A percentile compares a stretch with the other conserved stretches of the same genome.
Evolutionary conservation across 2,113 vertebrate species (phyloP).

Genomic region (Hyperoodon ampullatus): DNA sequence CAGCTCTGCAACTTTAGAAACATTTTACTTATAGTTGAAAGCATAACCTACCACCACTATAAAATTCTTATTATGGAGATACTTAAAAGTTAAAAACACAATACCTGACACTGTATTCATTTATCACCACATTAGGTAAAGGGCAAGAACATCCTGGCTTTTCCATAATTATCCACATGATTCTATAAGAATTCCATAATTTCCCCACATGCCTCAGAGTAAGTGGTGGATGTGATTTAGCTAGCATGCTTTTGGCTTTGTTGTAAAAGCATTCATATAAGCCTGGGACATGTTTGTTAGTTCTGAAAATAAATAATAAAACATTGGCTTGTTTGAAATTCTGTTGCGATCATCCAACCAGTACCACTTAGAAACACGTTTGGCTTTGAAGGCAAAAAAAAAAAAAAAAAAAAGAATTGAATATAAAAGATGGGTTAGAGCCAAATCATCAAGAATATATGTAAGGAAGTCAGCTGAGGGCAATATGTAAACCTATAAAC

Average conservation of each 20-base stretch:
- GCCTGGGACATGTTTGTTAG: neutral
- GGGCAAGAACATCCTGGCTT: neutral
- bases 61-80: neutral
- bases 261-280: neutral
- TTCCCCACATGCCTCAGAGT: neutral
- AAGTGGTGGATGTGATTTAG: neutral
- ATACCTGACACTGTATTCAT: neutral
- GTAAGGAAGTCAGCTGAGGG: conserved; percentile 12
- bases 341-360: neutral
- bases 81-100: neutral
- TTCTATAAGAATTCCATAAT: neutral
- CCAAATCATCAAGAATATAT: conserved; percentile 49
- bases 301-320: conserved; percentile 33
- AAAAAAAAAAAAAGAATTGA: conserved; percentile 36
- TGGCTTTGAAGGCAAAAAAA: conserved; percentile 57
- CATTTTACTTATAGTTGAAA: neutral
- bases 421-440: conserved; percentile 37
- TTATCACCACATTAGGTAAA: neutral
- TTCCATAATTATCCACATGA: neutral
- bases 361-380: conserved; percentile 9
- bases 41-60: neutral
- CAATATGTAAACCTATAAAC: conserved; percentile 42
- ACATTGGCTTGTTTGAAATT: conserved; percentile 35
- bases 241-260: neutral
- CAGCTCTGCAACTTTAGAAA: neutral